A percentile compares a stretch with the other conserved stretches of the same genome.
Conservation (phyloP, 2,113 vertebrate species). For the Leptosomus discolor region DNA sequence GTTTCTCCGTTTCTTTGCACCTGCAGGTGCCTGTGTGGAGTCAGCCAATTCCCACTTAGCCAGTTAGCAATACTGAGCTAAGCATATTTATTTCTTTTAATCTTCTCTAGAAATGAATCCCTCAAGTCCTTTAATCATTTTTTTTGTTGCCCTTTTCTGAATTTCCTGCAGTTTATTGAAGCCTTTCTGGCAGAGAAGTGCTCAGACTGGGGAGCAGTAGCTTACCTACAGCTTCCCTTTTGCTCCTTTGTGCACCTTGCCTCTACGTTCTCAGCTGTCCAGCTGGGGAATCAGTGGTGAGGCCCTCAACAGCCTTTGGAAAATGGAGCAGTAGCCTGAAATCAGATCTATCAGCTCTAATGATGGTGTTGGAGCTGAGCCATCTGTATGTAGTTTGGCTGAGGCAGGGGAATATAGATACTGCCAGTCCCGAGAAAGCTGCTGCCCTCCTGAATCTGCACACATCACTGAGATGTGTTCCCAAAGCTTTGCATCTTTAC, state of each 20-base stretch:
- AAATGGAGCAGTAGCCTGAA: not conserved
- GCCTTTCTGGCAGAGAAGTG: not conserved
- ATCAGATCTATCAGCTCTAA: not conserved
- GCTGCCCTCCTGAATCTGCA: not conserved
- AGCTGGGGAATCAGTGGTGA: not conserved
- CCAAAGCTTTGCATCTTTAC: not conserved
- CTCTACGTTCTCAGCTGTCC: not conserved
- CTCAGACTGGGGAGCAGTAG: not conserved
- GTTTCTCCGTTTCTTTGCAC: not conserved
- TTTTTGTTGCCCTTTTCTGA: constrained; percentile 3
- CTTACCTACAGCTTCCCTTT: not conserved
- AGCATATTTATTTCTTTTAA: constrained; percentile 15
- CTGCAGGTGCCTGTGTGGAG: not conserved
- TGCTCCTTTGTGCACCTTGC: not conserved
- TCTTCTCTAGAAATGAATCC: not conserved
- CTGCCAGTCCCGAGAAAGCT: not conserved
- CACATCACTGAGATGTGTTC: not conserved
- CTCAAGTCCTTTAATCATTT: not conserved
- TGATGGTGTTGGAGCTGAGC: not conserved
- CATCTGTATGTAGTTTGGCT: not conserved
- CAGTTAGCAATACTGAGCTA: not conserved
- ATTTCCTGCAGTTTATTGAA: not conserved
- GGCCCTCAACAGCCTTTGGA: not conserved
- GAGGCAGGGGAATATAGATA: not conserved
- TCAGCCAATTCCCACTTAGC: not conserved